A percentile compares a stretch with the other conserved stretches of the same genome.
These are phyloP conservation scores for Apamea monoglypha DNA, from an alignment of 2,888 invertebrate species.

Conservation along the genomic window DNA sequence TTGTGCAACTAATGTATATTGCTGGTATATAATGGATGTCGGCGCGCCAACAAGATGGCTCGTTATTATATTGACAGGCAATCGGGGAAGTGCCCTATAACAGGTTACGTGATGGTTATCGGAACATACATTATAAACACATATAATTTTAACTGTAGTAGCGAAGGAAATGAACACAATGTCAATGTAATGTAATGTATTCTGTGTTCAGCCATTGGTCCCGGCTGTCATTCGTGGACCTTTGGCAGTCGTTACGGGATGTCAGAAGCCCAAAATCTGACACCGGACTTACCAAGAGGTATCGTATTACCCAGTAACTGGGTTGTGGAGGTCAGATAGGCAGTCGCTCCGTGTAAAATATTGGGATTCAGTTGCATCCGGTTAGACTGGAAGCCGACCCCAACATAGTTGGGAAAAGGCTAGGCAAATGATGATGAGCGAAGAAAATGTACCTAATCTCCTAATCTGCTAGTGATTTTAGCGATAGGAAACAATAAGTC, in stretches of 20 bases:
- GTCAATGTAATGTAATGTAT: neutral
- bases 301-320: no score
- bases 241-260: no score
- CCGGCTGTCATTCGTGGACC: neutral
- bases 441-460: neutral
- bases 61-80: constrained; percentile 52
- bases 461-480: neutral
- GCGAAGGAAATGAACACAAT: neutral
- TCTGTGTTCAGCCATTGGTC: neutral
- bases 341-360: no score
- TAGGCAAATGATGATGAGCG: neutral
- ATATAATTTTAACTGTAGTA: constrained; percentile 2
- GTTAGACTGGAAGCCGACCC: no score
- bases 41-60: constrained; percentile 35
- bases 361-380: no score
- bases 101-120: constrained; percentile 34
- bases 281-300: neutral
- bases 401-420: no score
- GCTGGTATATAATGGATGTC: constrained; percentile 27
- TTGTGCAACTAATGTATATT: neutral
- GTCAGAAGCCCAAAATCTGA: neutral
- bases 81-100: constrained; percentile 46
- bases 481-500: neutral
- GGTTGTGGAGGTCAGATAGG: no score
- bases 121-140: neutral